phyloP scores from a whole-genome alignment of 2,113 vertebrate species.

The Ciconia stormi region DNA sequence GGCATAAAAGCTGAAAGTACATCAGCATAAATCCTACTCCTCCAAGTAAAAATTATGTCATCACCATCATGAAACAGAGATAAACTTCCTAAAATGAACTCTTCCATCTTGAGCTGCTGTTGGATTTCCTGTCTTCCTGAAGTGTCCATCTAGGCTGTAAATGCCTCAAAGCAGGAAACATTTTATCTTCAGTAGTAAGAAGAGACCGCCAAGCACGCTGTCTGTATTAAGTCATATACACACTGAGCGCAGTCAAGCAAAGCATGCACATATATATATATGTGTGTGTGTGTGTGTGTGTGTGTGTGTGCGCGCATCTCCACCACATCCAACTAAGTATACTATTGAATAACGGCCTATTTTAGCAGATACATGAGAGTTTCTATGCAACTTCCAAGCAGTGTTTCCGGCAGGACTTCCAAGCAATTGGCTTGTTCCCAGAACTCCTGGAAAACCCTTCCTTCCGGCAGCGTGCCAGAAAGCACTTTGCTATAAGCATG shows the following conservation, averaged over 20 bases:
- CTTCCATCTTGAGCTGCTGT: not conserved
- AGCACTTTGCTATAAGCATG: not conserved
- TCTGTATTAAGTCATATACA: not conserved
- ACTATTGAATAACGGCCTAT: not conserved
- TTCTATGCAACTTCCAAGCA: not conserved
- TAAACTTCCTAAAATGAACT: not conserved
- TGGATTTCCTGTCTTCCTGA: not conserved
- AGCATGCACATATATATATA: not conserved
- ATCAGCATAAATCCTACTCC: slow-evolving; percentile 1
- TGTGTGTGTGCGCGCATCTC: too few species aligned
- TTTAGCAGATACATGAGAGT: not conserved
- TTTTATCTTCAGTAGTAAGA: not conserved
- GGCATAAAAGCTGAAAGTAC: slow-evolving; percentile 2
- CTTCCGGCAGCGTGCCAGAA: not conserved
- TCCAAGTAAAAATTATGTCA: slow-evolving; percentile 29
- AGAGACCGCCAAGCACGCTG: not conserved
- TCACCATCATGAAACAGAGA: not conserved
- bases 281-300: too few species aligned
- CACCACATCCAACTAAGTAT: not conserved
- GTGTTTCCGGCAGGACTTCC: not conserved
- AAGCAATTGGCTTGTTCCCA: not conserved
- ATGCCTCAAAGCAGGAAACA: slow-evolving; percentile 16
- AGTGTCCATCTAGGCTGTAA: not conserved
- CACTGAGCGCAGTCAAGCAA: not conserved
- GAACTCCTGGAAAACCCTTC: not conserved